Conservation (phyloP, 92 coral and sea anemone genomes). For the Paragorgia papillata region DNA sequence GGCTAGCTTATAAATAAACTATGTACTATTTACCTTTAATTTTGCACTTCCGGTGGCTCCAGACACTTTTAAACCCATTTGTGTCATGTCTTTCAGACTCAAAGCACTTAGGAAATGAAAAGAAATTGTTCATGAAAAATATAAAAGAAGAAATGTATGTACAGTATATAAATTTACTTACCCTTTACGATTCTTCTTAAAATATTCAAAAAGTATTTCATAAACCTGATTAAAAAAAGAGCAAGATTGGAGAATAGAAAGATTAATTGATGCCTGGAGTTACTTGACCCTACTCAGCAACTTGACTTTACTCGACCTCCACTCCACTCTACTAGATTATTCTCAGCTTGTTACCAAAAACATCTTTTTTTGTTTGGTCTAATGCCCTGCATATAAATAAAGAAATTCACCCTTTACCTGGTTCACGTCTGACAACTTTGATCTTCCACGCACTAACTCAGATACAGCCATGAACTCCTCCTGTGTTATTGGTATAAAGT, state of each 20-base stretch:
- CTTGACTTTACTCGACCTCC: too few relatives aligned
- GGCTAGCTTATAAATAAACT: too few relatives aligned
- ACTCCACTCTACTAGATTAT: too few relatives aligned
- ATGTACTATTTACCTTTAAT: conserved; percentile 94
- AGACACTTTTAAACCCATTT: conserved; percentile 80
- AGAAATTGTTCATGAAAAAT: background rate
- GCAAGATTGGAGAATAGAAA: too few relatives aligned
- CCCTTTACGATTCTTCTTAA: conserved; percentile 83
- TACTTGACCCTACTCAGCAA: too few relatives aligned
- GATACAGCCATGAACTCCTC: conserved; percentile 80
- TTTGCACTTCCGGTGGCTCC: conserved; percentile 97
- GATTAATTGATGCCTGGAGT: too few relatives aligned
- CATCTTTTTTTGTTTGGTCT: too few relatives aligned
- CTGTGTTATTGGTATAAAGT: conserved; percentile 76
- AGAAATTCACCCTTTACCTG: too few relatives aligned
- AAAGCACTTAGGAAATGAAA: conserved; percentile 57
- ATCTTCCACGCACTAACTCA: conserved; percentile 75
- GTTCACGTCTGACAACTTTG: conserved; percentile 78
- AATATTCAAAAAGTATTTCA: conserved; percentile 65
- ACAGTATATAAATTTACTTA: conserved; percentile 6
- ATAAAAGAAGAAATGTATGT: background rate
- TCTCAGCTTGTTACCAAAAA: too few relatives aligned
- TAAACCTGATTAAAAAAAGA: conserved; percentile 71
- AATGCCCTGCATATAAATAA: too few relatives aligned
- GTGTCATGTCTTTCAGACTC: conserved; percentile 76